phyloP scores from a whole-genome alignment of 2,797 vertebrate species.

The Synanceia verrucosa region DNA sequence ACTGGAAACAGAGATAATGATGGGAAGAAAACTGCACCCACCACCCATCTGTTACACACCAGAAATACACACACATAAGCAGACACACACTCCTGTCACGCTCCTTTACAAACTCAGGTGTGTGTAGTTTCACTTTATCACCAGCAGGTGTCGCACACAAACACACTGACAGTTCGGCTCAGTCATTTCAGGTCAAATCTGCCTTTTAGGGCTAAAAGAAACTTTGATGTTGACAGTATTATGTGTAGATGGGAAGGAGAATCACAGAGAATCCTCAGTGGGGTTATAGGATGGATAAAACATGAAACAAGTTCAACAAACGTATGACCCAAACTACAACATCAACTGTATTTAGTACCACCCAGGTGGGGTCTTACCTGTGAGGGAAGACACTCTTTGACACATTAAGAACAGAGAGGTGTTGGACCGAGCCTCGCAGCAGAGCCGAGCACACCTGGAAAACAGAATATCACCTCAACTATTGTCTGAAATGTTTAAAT shows the following conservation, averaged over 20 bases:
- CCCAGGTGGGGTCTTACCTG: slow-evolving; percentile 80
- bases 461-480: neutral
- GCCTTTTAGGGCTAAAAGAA: neutral
- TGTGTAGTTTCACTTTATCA: slow-evolving; percentile 27
- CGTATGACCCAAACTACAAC: neutral
- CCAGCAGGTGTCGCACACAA: slow-evolving; percentile 67
- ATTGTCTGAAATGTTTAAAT: neutral
- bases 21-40: slow-evolving; percentile 22
- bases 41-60: slow-evolving; percentile 56
- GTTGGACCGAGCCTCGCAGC: slow-evolving; percentile 90
- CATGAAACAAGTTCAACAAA: no score
- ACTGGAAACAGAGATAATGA: slow-evolving; percentile 49
- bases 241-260: neutral
- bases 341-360: neutral
- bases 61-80: neutral
- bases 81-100: neutral
- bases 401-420: slow-evolving; percentile 90
- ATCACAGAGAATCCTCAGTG: neutral
- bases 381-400: slow-evolving; percentile 94
- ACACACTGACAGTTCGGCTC: neutral
- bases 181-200: slow-evolving; percentile 3
- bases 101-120: no score
- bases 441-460: slow-evolving; percentile 92
- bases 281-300: neutral
- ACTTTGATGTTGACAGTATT: neutral